Conservation (phyloP, 2,888 invertebrate genomes). For the Gymnoscelis rufifasciata region DNA sequence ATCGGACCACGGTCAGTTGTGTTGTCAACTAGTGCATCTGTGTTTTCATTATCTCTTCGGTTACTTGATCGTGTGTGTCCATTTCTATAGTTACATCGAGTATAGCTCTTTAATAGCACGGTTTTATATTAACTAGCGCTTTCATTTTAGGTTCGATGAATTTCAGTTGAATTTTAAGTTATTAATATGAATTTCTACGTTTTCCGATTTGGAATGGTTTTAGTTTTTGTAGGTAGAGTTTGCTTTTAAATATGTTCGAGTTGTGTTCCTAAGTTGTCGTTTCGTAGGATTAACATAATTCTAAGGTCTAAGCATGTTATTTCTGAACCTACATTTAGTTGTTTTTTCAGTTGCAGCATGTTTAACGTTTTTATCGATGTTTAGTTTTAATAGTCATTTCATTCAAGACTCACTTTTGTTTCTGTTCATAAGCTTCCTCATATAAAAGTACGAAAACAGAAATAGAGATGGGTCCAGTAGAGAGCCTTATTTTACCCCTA, state of each 20-base stretch:
- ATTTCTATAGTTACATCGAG: not conserved
- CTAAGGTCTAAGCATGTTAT: slow-evolving; percentile 28
- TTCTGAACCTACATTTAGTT: slow-evolving; percentile 13
- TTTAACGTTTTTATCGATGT: slow-evolving; percentile 32
- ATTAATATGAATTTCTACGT: not conserved
- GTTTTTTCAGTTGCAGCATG: slow-evolving; percentile 25
- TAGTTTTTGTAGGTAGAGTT: slow-evolving; percentile 35
- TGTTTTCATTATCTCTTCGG: slow-evolving; percentile 18
- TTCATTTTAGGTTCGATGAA: no score
- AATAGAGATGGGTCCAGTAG: slow-evolving; percentile 29
- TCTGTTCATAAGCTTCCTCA: no score
- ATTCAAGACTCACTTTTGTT: slow-evolving; percentile 12
- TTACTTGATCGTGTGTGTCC: slow-evolving; percentile 9
- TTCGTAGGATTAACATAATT: slow-evolving; percentile 24
- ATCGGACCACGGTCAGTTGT: slow-evolving; percentile 62
- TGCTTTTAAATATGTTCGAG: slow-evolving; percentile 25
- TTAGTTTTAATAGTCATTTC: slow-evolving; percentile 31
- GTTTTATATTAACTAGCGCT: not conserved
- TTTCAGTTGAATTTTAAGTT: no score
- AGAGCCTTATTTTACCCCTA: slow-evolving; percentile 16
- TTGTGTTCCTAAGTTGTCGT: slow-evolving; percentile 27
- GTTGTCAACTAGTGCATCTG: slow-evolving; percentile 28
- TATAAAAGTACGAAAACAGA: no score
- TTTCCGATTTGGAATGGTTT: slow-evolving; percentile 14
- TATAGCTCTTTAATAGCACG: slow-evolving; percentile 2